Conservation (phyloP, 1,140 invertebrate species). For the Diabrotica undecimpunctata region DNA sequence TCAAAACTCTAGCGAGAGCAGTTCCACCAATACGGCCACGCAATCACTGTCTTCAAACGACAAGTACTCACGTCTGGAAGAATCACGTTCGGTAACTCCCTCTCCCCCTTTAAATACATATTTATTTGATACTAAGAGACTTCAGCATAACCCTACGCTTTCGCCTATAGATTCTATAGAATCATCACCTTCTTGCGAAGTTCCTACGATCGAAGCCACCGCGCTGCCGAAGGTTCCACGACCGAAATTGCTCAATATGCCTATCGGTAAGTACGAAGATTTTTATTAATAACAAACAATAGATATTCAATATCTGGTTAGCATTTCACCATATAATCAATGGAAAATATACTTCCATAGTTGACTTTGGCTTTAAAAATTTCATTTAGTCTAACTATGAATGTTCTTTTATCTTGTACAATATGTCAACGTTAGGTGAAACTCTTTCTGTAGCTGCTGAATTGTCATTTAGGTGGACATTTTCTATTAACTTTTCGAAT, state of each 20-base stretch:
- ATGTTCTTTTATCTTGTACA: too few species aligned
- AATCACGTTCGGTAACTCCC: conserved; percentile 71
- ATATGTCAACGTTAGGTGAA: too few species aligned
- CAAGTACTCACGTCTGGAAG: conserved; percentile 64
- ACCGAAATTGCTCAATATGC: conserved; percentile 54
- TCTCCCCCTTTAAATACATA: conserved; percentile 60
- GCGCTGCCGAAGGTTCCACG: conserved; percentile 45
- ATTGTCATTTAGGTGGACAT: too few species aligned
- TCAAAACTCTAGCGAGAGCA: neutral
- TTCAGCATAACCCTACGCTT: conserved; percentile 50
- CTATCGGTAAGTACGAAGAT: conserved; percentile 37
- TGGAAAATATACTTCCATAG: too few species aligned
- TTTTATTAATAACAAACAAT: neutral
- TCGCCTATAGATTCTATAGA: conserved; percentile 51
- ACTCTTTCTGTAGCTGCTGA: too few species aligned
- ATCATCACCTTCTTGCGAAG: conserved; percentile 45
- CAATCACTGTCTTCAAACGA: conserved; percentile 38
- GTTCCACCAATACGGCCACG: neutral
- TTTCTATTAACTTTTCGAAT: too few species aligned
- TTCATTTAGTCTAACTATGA: too few species aligned
- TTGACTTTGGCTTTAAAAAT: too few species aligned
- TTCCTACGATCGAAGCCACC: conserved; percentile 43
- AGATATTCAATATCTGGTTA: too few species aligned
- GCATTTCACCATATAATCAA: too few species aligned
- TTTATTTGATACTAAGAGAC: conserved; percentile 25